Percentiles rank a stretch among this genome's conserved stretches.
phyloP scores from a whole-genome alignment of 2,888 invertebrate species.

The Cylloceria caligata region DNA sequence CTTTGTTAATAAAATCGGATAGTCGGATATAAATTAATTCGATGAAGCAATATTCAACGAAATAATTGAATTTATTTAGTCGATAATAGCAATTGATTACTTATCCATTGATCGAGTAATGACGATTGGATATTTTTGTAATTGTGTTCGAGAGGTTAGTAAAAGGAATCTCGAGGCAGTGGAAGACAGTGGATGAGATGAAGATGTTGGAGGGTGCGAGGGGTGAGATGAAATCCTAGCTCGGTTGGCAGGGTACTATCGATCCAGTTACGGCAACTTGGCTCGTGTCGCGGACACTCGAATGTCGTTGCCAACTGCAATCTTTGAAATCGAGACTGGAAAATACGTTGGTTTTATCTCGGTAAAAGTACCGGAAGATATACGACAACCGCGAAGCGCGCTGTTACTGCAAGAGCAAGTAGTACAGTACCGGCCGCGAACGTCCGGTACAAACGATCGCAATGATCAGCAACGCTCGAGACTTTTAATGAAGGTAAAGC shows the following conservation, averaged over 20 bases:
- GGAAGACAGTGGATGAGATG: slow-evolving; percentile 40
- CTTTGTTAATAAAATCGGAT: not conserved
- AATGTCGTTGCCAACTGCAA: slow-evolving; percentile 72
- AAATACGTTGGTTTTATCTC: slow-evolving; percentile 9
- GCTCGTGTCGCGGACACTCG: slow-evolving; percentile 70
- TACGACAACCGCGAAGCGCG: not conserved
- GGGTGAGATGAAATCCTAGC: slow-evolving; percentile 52
- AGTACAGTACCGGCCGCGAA: slow-evolving; percentile 26
- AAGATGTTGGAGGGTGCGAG: slow-evolving; percentile 26
- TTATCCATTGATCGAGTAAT: not conserved
- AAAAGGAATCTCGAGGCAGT: slow-evolving; percentile 10
- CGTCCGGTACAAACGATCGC: slow-evolving; percentile 48
- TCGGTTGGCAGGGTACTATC: slow-evolving; percentile 65
- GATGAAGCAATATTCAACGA: not conserved
- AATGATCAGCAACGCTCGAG: slow-evolving; percentile 52
- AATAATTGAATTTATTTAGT: not conserved
- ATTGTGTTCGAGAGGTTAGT: not conserved
- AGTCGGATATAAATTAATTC: not conserved
- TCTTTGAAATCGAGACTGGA: slow-evolving; percentile 67
- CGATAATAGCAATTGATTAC: not conserved
- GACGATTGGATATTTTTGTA: not conserved
- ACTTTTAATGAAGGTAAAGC: slow-evolving; percentile 66
- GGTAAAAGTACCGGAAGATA: not conserved
- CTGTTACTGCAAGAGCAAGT: slow-evolving; percentile 11
- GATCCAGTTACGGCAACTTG: slow-evolving; percentile 70